A percentile compares a stretch with the other conserved stretches of the same genome.
These are phyloP conservation scores for Aplodontia rufa DNA, from an alignment of 2,113 vertebrate genomes.

Conservation along the genomic window DNA sequence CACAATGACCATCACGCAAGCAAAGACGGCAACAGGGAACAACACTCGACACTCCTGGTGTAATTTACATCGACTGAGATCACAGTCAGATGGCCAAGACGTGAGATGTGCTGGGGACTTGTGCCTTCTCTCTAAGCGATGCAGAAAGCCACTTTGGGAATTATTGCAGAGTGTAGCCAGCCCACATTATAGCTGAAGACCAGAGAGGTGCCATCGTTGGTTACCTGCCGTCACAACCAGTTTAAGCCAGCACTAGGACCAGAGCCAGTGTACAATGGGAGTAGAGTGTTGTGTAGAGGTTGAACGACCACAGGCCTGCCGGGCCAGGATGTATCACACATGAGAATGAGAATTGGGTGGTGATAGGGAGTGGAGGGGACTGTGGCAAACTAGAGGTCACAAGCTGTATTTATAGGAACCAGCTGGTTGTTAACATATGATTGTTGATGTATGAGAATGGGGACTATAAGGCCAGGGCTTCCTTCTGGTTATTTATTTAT, in stretches of 20 bases:
- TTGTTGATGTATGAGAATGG: neutral
- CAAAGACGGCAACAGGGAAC: neutral
- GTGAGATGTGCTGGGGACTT: neutral
- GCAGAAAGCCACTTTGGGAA: neutral
- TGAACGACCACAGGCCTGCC: neutral
- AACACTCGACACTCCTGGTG: neutral
- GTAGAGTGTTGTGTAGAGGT: too few species aligned
- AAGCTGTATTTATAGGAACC: neutral
- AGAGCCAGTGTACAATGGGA: neutral
- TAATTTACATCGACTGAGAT: neutral
- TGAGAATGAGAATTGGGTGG: neutral
- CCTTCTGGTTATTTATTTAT: neutral
- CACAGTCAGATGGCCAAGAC: neutral
- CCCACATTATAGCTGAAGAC: neutral
- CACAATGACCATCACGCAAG: neutral
- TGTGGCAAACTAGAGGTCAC: neutral
- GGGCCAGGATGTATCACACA: neutral
- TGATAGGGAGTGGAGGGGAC: neutral
- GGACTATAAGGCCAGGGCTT: neutral
- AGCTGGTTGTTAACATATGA: neutral
- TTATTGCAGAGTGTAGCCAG: neutral
- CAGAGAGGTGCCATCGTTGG: neutral
- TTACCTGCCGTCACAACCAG: neutral
- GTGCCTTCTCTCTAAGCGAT: neutral
- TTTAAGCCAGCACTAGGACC: neutral